Evolutionary conservation across 2,888 invertebrate genomes (phyloP), one percentile per base, ranked within the genome.

Genomic region (Drosophila neotestacea): DNA sequence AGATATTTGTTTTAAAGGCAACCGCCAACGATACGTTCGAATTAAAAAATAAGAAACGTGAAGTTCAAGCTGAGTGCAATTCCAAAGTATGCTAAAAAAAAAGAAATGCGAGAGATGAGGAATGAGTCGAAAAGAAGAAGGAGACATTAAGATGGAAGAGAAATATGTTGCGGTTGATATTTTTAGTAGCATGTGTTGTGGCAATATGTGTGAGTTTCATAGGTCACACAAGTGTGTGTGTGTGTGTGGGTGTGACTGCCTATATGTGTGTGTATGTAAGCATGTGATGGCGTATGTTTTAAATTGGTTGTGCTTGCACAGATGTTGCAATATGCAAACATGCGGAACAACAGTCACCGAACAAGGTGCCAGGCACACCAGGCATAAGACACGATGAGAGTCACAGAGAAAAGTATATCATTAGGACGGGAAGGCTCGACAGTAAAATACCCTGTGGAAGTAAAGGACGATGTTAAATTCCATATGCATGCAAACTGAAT

Each of bases 241-340:
- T 13, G 27, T 38, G 42, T 52, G 50, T 38, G 10, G 22, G 22
- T 22, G 22, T 22, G 22, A 22, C 22, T 22, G 22, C 1, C 22
- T 22, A 22, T 22, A 22, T 47, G 30, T 47, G 28, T 47, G 42
- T 22, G 30, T 34, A 47, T 60, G 61, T 46, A 46, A 80, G 68
- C 81, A 81, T 83, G 84, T 84, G 84, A 36, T 69, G 75, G 72
- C 81, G 73, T 86, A 81, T 86, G 85, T 78, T 81, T 84, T 58
- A 70, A 84, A 86, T 81, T 78, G 83, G 81, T 84, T 76, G 76
- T 76, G 81, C 87, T 83, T 86, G 79, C 81, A 83, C 83, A 83
- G 83, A 83, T 83, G 83, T 86, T 83, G 87, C 83, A 83, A 86
- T 81, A 86, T 83, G 87, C 87, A 83, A 84, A 83, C 81, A 84